Evolutionary conservation across 2,888 invertebrate species (phyloP).

Genomic region (Lepeophtheirus nordmannii): DNA sequence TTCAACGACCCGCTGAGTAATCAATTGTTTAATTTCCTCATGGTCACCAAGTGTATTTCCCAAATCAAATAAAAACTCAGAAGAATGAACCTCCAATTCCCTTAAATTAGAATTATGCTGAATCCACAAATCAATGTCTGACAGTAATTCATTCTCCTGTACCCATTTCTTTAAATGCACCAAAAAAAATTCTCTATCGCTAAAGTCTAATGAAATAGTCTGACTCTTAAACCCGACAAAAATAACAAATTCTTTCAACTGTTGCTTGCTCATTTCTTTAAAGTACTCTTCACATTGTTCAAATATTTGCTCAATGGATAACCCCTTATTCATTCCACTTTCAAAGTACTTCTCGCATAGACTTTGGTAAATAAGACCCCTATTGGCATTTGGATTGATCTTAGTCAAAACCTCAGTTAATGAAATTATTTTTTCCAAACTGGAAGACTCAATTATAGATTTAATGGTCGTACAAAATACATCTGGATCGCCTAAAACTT

Average conservation of each 20-base stretch:
- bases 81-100: not conserved
- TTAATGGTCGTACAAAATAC: not conserved
- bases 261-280: not conserved
- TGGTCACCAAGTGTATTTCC: not conserved
- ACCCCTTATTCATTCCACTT: not conserved
- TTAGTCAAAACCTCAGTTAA: not conserved
- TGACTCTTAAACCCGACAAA: not conserved
- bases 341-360: not conserved
- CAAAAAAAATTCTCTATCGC: not conserved
- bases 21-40: not conserved
- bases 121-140: not conserved
- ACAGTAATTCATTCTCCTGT: not conserved
- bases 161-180: not conserved
- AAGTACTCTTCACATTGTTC: slow-evolving; percentile 4
- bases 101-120: not conserved
- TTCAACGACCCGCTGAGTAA: not conserved
- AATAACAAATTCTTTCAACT: not conserved
- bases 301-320: not conserved
- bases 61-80: not conserved
- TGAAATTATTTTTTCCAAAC: not conserved
- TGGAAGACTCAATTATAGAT: not conserved
- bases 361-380: not conserved
- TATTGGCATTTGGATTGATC: not conserved
- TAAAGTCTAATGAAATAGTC: not conserved
- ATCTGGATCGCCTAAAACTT: not conserved